phyloP scores from a whole-genome alignment of 2,113 vertebrate species.

The Gymnogyps californianus region DNA sequence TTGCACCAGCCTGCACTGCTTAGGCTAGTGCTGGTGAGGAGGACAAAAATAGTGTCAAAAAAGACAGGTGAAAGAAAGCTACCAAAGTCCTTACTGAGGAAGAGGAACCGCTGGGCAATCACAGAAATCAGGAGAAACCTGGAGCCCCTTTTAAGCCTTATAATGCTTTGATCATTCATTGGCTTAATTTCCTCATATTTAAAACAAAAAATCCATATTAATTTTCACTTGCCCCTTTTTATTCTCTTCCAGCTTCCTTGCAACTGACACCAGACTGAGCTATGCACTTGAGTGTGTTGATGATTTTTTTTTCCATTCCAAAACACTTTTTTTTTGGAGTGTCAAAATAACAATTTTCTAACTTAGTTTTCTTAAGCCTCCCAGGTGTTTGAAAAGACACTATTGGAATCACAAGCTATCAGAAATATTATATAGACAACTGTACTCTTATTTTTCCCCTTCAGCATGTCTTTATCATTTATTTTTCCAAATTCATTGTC shows the following conservation, averaged over 20 bases:
- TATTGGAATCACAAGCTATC: neutral
- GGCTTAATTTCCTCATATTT: neutral
- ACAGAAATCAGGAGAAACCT: neutral
- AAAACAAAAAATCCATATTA: neutral
- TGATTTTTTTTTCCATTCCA: neutral
- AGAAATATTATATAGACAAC: neutral
- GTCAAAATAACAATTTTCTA: neutral
- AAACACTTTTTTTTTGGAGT: neutral
- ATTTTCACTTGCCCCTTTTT: neutral
- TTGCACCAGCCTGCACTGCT: neutral
- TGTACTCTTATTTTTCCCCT: neutral
- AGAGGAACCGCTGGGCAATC: neutral
- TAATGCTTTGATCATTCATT: neutral
- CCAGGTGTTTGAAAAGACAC: neutral
- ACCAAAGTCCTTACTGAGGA: neutral
- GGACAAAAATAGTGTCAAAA: neutral
- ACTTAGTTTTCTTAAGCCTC: neutral
- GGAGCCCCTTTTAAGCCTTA: neutral
- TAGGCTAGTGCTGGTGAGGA: neutral
- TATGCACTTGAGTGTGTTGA: neutral
- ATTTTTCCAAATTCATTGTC: constrained; percentile 21
- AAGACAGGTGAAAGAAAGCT: neutral
- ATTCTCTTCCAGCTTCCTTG: neutral
- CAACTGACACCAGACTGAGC: neutral
- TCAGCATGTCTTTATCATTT: neutral